These are phyloP conservation scores for Calypte anna DNA, from an alignment of 2,113 vertebrate genomes.

Conservation along the genomic window DNA sequence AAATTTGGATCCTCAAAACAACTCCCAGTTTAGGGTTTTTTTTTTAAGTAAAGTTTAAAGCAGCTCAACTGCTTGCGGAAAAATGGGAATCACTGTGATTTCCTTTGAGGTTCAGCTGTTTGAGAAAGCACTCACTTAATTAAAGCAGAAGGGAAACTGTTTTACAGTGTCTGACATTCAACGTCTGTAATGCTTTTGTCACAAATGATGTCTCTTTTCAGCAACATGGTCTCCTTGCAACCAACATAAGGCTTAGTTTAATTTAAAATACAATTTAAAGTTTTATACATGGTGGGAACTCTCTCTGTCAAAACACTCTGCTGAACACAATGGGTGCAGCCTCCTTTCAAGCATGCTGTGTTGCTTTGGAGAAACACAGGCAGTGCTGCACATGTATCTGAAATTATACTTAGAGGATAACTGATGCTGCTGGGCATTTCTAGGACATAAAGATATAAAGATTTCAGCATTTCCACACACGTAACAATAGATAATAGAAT, in stretches of 20 bases:
- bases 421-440: background rate
- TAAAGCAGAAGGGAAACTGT: slow-evolving; percentile 54
- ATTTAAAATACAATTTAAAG: slow-evolving; percentile 67
- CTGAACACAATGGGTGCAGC: slow-evolving; percentile 47
- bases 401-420: background rate
- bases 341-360: slow-evolving; percentile 1
- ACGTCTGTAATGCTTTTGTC: slow-evolving; percentile 16
- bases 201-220: slow-evolving; percentile 62
- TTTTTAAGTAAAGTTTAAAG: slow-evolving; percentile 17
- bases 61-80: slow-evolving; percentile 1
- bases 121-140: slow-evolving; percentile 46
- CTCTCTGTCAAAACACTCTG: slow-evolving; percentile 56
- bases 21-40: background rate
- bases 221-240: slow-evolving; percentile 59
- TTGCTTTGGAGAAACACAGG: background rate
- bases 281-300: slow-evolving; percentile 54
- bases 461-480: slow-evolving; percentile 15
- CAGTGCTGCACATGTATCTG: background rate
- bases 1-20: background rate
- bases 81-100: slow-evolving; percentile 31
- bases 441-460: slow-evolving; percentile 29
- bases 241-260: slow-evolving; percentile 50
- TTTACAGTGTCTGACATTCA: slow-evolving; percentile 32
- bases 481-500: slow-evolving; percentile 27
- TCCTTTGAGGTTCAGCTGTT: slow-evolving; percentile 29